Evolutionary conservation across 2,113 vertebrate species (phyloP).

Genomic region (Phaethon lepturus): DNA sequence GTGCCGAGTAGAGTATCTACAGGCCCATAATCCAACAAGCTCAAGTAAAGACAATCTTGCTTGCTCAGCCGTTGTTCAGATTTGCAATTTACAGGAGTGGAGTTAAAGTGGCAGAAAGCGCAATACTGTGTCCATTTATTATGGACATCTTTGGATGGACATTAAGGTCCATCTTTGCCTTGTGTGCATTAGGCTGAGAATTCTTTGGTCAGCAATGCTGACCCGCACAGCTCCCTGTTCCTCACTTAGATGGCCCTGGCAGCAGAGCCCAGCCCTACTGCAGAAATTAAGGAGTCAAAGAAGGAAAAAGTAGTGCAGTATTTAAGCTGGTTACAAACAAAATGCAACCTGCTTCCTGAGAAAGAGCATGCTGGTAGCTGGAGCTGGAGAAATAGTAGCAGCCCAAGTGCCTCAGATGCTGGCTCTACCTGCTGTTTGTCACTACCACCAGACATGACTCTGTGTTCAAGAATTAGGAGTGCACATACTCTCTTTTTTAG

Average conservation of each 20-base stretch:
- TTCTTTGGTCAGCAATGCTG: not conserved
- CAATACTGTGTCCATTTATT: not conserved
- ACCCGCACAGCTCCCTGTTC: not conserved
- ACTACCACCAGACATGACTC: not conserved
- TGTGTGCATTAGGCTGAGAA: not conserved
- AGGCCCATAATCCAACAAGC: not conserved
- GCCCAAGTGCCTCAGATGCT: not conserved
- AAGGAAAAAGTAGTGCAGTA: rapidly evolving
- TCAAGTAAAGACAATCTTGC: not conserved
- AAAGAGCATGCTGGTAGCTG: not conserved
- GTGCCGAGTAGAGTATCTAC: not conserved
- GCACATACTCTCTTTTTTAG: not conserved
- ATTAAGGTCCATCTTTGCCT: not conserved
- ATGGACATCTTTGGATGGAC: no score
- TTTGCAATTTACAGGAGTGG: not conserved
- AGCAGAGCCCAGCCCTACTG: not conserved
- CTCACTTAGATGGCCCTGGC: not conserved
- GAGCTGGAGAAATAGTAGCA: no score
- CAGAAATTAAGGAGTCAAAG: not conserved
- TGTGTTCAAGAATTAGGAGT: not conserved
- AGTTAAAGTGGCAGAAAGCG: not conserved
- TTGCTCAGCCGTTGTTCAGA: not conserved
- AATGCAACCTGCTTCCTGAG: not conserved
- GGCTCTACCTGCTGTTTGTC: not conserved
- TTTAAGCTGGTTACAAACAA: not conserved